Evolutionary conservation across 2,888 invertebrate species (phyloP), one percentile per base, ranked within the genome.

Genomic region (Trilocha varians): DNA sequence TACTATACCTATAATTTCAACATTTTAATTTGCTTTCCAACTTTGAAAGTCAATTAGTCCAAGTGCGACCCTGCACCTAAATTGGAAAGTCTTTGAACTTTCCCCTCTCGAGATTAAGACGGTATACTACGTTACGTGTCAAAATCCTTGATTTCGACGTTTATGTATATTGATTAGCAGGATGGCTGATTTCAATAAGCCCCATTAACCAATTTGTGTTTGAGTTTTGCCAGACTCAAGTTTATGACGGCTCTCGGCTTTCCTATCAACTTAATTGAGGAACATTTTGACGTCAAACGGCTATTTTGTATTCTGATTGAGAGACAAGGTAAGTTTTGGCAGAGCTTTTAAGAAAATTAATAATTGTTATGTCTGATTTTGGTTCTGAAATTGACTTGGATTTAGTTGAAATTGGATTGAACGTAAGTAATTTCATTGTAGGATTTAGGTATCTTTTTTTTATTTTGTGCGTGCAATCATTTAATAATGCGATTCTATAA

Each of bases 141-240:
- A 65, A 63, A 63, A 69, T 43, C 70, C 75, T 66, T 64, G 65
- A 71, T 70, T 69, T 65, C 62, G 76, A 78, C 78, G 62, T 80
- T 82, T 78, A 79, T 80, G 77, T 74, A 74, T 80, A 83, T 84
- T 78, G 83, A 82, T 80, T 77, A 77, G 69, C 55, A 59, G 56
- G 65, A 67, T 58, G 70, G 66, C 66, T 65, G 76, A 67, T 73
- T 76, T 72, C 78, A 79, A 77, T 78, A 65, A 70, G 77, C 73
- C 72, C 78, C 79, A 82, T 83, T 82, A 80, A 72, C 73, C 79
- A 79, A 82, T 82, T 79, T 72, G 70, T 59, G 71, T 72, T 64
- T 55, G 62, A 72, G 64, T 70, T 75, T 59, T 62, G 67, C 62
- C 58, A 55, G 65, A 64, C 67, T 65, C 65, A 74, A 78, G 70